Evolutionary conservation across 2,113 vertebrate genomes (phyloP).

Genomic region (Hucho hucho): DNA sequence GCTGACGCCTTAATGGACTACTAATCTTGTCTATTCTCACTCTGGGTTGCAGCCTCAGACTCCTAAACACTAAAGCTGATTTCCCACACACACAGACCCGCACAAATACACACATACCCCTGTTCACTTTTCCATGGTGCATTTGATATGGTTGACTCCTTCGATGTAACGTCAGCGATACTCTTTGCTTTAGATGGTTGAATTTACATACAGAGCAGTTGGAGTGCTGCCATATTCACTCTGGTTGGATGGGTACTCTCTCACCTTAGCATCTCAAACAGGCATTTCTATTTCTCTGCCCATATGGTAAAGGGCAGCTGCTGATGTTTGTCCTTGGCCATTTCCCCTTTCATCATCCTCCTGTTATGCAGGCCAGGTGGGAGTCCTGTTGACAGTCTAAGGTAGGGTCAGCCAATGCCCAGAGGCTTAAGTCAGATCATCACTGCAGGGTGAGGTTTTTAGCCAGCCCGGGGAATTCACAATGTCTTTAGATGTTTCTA

Average conservation of each 20-base stretch:
- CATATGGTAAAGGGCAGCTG: conserved; percentile 4
- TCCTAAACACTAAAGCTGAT: conserved; percentile 31
- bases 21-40: conserved; percentile 19
- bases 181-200: too few species aligned
- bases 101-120: conserved; percentile 1
- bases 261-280: too few species aligned
- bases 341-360: not conserved
- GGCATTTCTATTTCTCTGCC: too few species aligned
- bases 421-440: conserved; percentile 1
- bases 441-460: not conserved
- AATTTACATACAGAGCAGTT: too few species aligned
- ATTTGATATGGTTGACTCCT: not conserved
- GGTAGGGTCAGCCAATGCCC: not conserved
- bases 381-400: too few species aligned
- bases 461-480: not conserved
- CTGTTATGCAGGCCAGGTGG: too few species aligned
- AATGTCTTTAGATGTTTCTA: not conserved
- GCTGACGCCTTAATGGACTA: conserved; percentile 9
- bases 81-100: conserved; percentile 10
- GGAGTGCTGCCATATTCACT: too few species aligned
- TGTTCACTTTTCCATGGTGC: not conserved
- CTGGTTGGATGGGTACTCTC: too few species aligned
- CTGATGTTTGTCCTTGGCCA: not conserved
- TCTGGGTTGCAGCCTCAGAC: conserved; percentile 26
- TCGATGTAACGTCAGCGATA: conserved; percentile 9